Conservation (phyloP, 64 coral and sea anemone genomes). For the Montipora foliosa region DNA sequence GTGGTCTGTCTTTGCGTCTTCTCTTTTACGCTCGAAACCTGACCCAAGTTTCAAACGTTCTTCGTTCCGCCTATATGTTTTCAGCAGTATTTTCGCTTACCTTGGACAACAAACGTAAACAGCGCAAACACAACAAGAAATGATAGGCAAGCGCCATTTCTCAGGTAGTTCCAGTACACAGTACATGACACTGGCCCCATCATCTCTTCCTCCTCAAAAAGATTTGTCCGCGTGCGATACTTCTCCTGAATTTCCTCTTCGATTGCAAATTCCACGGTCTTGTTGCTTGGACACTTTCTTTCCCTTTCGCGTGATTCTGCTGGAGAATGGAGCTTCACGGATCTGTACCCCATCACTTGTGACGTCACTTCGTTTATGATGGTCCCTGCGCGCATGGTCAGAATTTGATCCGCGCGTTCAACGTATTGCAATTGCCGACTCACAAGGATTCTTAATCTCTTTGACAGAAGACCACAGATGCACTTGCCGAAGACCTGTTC, state of each 20-base stretch:
- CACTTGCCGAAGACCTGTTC: slow-evolving; percentile 71
- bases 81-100: not conserved
- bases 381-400: slow-evolving; percentile 72
- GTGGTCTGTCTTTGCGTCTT: no score
- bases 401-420: slow-evolving; percentile 67
- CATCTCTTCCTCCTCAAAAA: slow-evolving; percentile 50
- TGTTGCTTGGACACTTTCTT: slow-evolving; percentile 9
- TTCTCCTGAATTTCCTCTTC: slow-evolving; percentile 30
- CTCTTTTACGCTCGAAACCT: no score
- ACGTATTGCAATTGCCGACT: slow-evolving; percentile 75
- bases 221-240: slow-evolving; percentile 31
- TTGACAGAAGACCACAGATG: slow-evolving; percentile 64
- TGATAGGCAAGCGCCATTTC: slow-evolving; percentile 37
- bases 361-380: slow-evolving; percentile 75
- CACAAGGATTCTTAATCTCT: slow-evolving; percentile 64
- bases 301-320: not conserved
- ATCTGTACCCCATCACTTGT: slow-evolving; percentile 68
- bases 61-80: not conserved
- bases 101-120: slow-evolving; percentile 53
- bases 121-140: slow-evolving; percentile 40
- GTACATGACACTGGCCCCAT: slow-evolving; percentile 33
- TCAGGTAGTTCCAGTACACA: slow-evolving; percentile 57
- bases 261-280: slow-evolving; percentile 30
- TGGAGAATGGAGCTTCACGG: slow-evolving; percentile 64
- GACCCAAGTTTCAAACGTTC: not conserved